phyloP scores from a whole-genome alignment of 2,113 vertebrate species.

The Calyptomena viridis region DNA sequence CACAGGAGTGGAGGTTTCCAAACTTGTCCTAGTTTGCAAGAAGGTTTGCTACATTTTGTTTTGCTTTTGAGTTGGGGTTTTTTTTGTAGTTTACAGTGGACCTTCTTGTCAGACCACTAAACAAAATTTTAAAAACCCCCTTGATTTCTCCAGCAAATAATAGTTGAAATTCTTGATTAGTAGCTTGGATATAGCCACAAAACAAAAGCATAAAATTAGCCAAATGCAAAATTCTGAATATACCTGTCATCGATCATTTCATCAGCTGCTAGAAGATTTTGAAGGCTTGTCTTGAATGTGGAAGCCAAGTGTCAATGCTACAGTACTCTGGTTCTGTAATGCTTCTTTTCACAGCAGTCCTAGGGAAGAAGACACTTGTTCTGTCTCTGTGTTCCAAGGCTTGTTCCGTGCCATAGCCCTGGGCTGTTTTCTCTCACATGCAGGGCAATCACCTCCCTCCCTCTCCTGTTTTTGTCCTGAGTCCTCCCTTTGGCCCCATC shows the following conservation, averaged over 20 bases:
- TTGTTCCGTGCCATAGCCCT: accelerated
- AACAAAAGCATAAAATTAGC: neutral
- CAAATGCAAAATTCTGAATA: neutral
- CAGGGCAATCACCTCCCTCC: neutral
- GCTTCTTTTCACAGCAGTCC: neutral
- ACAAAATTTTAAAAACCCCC: neutral
- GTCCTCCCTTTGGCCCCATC: neutral
- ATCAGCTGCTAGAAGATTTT: neutral
- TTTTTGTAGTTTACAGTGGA: neutral
- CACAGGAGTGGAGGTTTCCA: neutral
- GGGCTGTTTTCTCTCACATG: neutral
- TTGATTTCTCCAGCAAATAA: neutral
- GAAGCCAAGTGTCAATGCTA: neutral
- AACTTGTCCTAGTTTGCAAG: neutral
- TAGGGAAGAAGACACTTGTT: neutral
- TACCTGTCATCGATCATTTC: neutral
- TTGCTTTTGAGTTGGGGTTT: neutral
- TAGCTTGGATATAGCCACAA: neutral
- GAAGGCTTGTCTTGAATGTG: neutral
- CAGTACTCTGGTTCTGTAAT: neutral
- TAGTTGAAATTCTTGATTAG: neutral
- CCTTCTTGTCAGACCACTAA: neutral
- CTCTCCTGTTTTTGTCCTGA: neutral
- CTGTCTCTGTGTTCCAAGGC: neutral
- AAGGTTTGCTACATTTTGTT: neutral